Conservation (phyloP, 2,888 invertebrate species). For the Rhamnusium bicolor region DNA sequence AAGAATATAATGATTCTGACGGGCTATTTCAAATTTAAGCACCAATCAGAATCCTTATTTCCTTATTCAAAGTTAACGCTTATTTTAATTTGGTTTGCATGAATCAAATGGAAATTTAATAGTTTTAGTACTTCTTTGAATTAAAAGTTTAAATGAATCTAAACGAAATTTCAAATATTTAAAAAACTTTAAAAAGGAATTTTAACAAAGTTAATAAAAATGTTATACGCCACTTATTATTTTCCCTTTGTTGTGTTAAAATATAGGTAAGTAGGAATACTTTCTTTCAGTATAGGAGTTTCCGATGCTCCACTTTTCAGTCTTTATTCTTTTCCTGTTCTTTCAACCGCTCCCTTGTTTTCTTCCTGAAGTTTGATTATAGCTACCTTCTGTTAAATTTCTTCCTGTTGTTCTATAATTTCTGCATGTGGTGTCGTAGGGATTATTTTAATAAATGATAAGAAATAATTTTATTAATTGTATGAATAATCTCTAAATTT, state of each 20-base stretch:
- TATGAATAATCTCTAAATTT: not conserved
- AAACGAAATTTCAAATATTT: not conserved
- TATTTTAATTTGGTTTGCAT: no score
- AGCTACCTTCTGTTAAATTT: not conserved
- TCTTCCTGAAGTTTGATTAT: slow-evolving; percentile 4
- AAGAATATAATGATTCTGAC: no score
- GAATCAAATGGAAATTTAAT: no score
- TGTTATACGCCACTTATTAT: not conserved
- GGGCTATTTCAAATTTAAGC: no score
- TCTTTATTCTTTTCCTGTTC: not conserved
- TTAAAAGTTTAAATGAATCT: not conserved
- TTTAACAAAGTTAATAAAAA: not conserved
- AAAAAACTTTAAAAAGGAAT: not conserved
- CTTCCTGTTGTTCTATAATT: not conserved
- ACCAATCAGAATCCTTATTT: no score
- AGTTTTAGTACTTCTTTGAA: not conserved
- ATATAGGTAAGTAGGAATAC: not conserved
- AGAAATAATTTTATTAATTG: not conserved
- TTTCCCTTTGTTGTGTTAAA: not conserved
- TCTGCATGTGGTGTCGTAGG: not conserved
- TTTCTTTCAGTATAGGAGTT: not conserved
- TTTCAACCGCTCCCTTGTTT: not conserved
- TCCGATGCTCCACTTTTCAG: not conserved
- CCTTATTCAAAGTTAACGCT: no score
- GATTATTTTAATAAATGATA: not conserved